Evolutionary conservation across 2,113 vertebrate genomes (phyloP).

Genomic region (Tachuris rubrigastra): DNA sequence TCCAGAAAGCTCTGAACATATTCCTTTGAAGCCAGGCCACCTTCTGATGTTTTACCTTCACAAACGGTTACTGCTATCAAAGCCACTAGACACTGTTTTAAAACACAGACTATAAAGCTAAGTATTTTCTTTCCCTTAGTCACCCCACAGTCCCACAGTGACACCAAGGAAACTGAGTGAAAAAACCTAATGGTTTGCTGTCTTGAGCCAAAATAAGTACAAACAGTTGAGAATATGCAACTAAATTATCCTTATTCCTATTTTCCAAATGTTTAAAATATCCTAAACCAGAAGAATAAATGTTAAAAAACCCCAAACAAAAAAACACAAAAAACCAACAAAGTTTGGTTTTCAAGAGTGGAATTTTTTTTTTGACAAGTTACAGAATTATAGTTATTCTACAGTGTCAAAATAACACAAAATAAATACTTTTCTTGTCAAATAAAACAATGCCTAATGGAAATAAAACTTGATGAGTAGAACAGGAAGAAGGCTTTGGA

Average conservation of each 20-base stretch:
- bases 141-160: neutral
- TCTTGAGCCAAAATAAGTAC: neutral
- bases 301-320: neutral
- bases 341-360: neutral
- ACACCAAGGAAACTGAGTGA: neutral
- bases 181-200: neutral
- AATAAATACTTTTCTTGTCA: neutral
- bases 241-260: neutral
- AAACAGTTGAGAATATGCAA: neutral
- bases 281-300: neutral
- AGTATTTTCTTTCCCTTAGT: neutral
- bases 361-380: neutral
- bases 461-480: neutral
- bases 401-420: neutral
- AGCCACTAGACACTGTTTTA: neutral
- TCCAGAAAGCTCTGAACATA: neutral
- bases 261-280: neutral
- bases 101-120: neutral
- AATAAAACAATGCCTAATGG: neutral
- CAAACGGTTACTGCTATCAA: neutral
- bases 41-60: neutral
- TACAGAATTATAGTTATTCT: neutral
- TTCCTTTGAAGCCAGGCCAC: neutral
- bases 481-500: neutral
- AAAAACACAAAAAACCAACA: neutral